Conservation (phyloP, 2,797 vertebrate species). For the Rhincodon typus region DNA sequence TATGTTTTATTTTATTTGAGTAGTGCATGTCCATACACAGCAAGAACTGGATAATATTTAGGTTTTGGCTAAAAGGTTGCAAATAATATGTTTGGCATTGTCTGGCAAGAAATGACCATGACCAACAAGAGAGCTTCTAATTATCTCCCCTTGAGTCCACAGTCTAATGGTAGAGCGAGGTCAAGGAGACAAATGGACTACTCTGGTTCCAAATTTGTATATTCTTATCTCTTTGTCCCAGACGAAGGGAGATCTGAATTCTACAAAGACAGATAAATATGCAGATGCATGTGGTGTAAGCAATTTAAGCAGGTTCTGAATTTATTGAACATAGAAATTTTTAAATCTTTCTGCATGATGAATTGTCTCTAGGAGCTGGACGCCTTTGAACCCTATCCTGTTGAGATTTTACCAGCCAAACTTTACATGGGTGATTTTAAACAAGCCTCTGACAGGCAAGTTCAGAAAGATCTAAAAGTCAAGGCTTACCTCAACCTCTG, state of each 20-base stretch:
- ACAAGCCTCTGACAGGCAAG: slow-evolving; percentile 59
- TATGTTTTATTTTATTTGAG: too few species aligned
- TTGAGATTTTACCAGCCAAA: slow-evolving; percentile 67
- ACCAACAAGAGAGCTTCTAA: too few species aligned
- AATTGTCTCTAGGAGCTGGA: slow-evolving; percentile 69
- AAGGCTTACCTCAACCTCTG: slow-evolving; percentile 65
- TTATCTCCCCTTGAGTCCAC: too few species aligned
- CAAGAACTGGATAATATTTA: too few species aligned
- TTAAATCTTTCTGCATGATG: neutral
- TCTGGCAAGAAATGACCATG: too few species aligned
- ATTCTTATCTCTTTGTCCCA: neutral
- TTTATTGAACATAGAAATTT: neutral
- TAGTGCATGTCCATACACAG: too few species aligned
- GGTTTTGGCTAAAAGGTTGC: too few species aligned
- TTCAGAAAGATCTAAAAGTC: slow-evolving; percentile 73
- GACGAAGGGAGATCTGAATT: neutral
- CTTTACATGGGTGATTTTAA: slow-evolving; percentile 70
- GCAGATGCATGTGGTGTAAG: neutral
- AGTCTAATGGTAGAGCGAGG: too few species aligned
- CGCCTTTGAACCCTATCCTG: slow-evolving; percentile 65
- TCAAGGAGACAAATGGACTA: too few species aligned
- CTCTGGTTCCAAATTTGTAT: too few species aligned
- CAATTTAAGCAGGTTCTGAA: neutral
- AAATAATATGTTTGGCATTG: too few species aligned
- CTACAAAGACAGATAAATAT: neutral